phyloP scores from a whole-genome alignment of 2,797 vertebrate genomes.

The Enteromius trimaculatus region DNA sequence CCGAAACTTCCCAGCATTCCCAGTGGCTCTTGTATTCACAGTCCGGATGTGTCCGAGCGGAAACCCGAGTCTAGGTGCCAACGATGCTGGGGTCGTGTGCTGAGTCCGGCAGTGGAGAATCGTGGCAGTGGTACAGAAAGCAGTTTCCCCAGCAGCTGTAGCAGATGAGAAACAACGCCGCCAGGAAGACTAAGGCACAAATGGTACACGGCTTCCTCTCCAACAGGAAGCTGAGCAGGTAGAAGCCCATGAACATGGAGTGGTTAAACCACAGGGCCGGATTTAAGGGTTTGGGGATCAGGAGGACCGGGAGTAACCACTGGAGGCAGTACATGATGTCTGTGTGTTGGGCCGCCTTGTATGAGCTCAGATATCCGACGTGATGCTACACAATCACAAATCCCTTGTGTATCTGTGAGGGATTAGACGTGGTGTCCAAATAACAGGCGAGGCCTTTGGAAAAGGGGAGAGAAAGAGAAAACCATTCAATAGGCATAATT shows the following conservation, averaged over 20 bases:
- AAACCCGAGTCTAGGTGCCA: slow-evolving; percentile 83
- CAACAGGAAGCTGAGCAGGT: slow-evolving; percentile 98
- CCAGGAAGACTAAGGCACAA: slow-evolving; percentile 98
- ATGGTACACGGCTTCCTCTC: slow-evolving; percentile 99
- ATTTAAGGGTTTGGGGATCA: slow-evolving; percentile 98
- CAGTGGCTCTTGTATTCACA: slow-evolving; percentile 48
- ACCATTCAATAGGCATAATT: background rate
- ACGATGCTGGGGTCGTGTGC: slow-evolving; percentile 92
- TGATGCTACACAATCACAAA: slow-evolving; percentile 51
- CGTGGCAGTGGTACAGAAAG: slow-evolving; percentile 98
- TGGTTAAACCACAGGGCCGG: slow-evolving; percentile 99
- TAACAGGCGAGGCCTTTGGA: slow-evolving; percentile 51
- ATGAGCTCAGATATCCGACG: slow-evolving; percentile 52
- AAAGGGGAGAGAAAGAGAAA: slow-evolving; percentile 25
- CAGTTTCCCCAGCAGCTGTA: slow-evolving; percentile 99
- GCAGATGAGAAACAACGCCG: slow-evolving; percentile 97
- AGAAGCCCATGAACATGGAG: slow-evolving; percentile 99
- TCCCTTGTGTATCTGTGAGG: slow-evolving; percentile 43
- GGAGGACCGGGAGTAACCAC: slow-evolving; percentile 97
- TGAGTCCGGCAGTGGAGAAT: slow-evolving; percentile 86
- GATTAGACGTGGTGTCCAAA: slow-evolving; percentile 45
- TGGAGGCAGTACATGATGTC: slow-evolving; percentile 96
- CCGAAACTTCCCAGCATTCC: slow-evolving; percentile 54
- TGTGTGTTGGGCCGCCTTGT: slow-evolving; percentile 18
- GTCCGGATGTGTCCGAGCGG: slow-evolving; percentile 45